Percentiles rank a stretch among this genome's conserved stretches.
Evolutionary conservation across 2,888 invertebrate genomes (phyloP).

Genomic region (Julus scanicus): DNA sequence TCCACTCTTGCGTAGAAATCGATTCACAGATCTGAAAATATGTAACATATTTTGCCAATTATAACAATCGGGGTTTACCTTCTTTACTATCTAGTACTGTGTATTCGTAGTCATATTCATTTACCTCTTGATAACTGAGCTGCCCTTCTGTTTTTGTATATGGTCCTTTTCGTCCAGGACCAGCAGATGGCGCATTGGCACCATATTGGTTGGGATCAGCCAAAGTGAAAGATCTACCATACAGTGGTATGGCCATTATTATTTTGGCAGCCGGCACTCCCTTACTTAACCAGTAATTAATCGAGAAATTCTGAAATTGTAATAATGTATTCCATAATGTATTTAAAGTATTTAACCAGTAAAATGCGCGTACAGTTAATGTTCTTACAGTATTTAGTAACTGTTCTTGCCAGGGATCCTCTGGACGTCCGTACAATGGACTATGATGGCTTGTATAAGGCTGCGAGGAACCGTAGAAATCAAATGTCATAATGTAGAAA

Average conservation of each 20-base stretch:
- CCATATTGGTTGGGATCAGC: slow-evolving; percentile 3
- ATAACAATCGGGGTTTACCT: no score
- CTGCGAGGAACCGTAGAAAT: slow-evolving; percentile 34
- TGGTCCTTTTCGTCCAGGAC: slow-evolving; percentile 72
- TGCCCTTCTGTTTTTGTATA: slow-evolving; percentile 83
- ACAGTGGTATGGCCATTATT: background rate
- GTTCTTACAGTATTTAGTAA: slow-evolving; percentile 34
- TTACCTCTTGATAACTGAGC: slow-evolving; percentile 87
- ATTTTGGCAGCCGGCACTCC: slow-evolving; percentile 44
- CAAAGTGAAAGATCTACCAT: slow-evolving; percentile 54
- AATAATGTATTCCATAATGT: no score
- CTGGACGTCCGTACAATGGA: slow-evolving; percentile 20
- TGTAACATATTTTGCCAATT: no score
- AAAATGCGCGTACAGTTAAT: no score
- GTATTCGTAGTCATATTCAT: background rate
- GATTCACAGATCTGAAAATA: slow-evolving; percentile 74
- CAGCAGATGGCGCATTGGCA: slow-evolving; percentile 27
- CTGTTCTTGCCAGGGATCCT: slow-evolving; percentile 19
- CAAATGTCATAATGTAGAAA: slow-evolving; percentile 49
- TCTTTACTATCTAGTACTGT: no score
- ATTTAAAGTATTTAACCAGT: no score
- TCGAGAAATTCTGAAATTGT: slow-evolving; percentile 47
- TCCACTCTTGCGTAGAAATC: slow-evolving; percentile 65
- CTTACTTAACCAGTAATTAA: slow-evolving; percentile 39
- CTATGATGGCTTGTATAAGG: slow-evolving; percentile 24